These are phyloP conservation scores for Peromyscus aztecus DNA, from an alignment of 2,797 vertebrate genomes.

Conservation along the genomic window DNA sequence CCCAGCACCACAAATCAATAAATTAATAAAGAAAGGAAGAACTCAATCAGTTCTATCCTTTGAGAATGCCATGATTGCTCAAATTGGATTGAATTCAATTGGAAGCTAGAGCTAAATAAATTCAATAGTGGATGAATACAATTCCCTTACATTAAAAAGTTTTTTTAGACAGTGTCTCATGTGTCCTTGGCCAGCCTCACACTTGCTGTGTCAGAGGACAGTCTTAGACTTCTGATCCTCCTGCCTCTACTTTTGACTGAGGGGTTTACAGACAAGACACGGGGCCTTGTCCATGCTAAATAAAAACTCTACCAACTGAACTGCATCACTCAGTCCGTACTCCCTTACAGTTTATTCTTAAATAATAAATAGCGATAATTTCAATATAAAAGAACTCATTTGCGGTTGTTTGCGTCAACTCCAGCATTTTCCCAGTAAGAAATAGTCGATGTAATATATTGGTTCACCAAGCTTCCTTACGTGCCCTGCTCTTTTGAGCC, in stretches of 20 bases:
- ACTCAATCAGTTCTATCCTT: background rate
- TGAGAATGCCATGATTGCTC: background rate
- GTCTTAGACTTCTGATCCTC: background rate
- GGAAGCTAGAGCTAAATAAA: constrained; percentile 21
- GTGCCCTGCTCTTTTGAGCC: background rate
- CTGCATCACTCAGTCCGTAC: too few relatives aligned
- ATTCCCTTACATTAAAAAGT: background rate
- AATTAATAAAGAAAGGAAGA: background rate
- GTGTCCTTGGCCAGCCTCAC: background rate
- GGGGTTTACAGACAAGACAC: background rate
- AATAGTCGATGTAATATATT: background rate
- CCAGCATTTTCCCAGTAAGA: background rate
- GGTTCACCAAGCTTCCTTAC: background rate
- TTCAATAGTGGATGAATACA: background rate
- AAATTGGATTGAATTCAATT: background rate
- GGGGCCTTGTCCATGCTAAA: background rate
- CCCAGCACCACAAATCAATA: background rate
- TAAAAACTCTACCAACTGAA: background rate
- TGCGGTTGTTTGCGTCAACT: background rate
- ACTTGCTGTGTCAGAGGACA: background rate
- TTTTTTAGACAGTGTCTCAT: background rate
- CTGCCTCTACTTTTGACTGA: background rate
- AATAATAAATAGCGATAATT: background rate
- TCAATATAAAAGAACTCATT: background rate
- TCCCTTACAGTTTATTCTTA: background rate